Evolutionary conservation across 2,113 vertebrate species (phyloP).

Genomic region (Nestor notabilis): DNA sequence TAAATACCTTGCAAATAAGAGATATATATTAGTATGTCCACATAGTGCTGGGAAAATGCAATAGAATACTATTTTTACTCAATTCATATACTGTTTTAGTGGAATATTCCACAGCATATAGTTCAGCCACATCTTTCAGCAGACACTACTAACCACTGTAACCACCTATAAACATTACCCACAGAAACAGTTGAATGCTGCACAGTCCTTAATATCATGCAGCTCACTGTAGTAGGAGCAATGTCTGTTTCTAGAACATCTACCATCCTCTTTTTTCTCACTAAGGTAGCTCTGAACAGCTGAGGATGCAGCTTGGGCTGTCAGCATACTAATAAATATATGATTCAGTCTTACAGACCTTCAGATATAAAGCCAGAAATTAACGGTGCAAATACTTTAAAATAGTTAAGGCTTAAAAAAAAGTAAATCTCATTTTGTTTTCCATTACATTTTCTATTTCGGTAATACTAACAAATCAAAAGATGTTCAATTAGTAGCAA

Average conservation of each 20-base stretch:
- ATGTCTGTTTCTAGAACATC: not conserved
- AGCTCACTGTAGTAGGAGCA: not conserved
- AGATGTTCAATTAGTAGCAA: not conserved
- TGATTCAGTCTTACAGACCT: not conserved
- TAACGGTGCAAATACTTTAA: not conserved
- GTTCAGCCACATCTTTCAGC: not conserved
- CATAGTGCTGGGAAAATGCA: not conserved
- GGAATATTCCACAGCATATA: not conserved
- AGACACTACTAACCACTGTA: not conserved
- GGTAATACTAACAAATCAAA: not conserved
- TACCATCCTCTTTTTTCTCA: not conserved
- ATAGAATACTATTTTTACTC: not conserved
- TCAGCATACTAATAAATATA: not conserved
- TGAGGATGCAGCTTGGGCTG: not conserved
- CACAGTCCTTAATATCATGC: not conserved
- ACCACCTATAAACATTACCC: not conserved
- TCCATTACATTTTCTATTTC: not conserved
- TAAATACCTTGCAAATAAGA: not conserved
- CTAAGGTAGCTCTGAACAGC: not conserved
- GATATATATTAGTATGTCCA: not conserved
- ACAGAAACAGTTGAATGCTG: not conserved
- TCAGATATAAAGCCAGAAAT: not conserved
- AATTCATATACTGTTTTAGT: not conserved
- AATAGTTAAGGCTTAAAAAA: not conserved
- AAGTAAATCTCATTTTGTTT: not conserved